Evolutionary conservation across 2,888 invertebrate species (phyloP), one percentile per base, ranked within the genome.

Genomic region (Bugula neritina): DNA sequence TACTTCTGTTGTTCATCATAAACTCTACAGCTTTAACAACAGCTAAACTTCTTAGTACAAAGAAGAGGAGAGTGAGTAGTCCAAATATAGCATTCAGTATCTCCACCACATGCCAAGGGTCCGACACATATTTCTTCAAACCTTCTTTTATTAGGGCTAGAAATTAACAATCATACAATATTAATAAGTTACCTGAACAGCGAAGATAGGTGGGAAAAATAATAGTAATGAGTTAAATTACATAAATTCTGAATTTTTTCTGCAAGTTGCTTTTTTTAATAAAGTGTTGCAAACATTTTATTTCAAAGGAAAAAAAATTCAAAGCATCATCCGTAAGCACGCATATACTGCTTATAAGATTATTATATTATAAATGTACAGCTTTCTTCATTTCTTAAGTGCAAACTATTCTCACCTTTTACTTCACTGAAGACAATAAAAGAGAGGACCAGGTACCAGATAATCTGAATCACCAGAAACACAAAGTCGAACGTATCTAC

Each of bases 61-160:
- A 63, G 63, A 63, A 63, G 5, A 63, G 17, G 5, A 21, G 27
- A 31, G 63, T 25, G 10, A 31, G 29, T 17, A 63, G 5, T 10
- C 25, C 63, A 31, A 63, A 63, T 27, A 63, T 21, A 29, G 63
- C 63, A 63, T 63, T 63, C 10, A 63, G 13, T 27, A 63, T 34
- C 27, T 63, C 63, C 31, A 63, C 63, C 63, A 27, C 27, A n/a
- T 63, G 63, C 63, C 63, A 63, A 3, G 63, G 63, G 31, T 63
- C 34, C n/a, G 21, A 25, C 17, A 27, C 63, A 31, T 63, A 63
- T 31, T 27, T 27, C 21, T 25, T 34, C 2, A 63, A 34, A 31
- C 63, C 63, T 10, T 5, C 29, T 27, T 63, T 63, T 2, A 25
- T 31, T 27, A 63, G n/a, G 10, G 63, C 63, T 63, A 31, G 5